These are phyloP conservation scores for Drosophila engyochracea DNA, from an alignment of 2,888 invertebrate species.

Conservation along the genomic window DNA sequence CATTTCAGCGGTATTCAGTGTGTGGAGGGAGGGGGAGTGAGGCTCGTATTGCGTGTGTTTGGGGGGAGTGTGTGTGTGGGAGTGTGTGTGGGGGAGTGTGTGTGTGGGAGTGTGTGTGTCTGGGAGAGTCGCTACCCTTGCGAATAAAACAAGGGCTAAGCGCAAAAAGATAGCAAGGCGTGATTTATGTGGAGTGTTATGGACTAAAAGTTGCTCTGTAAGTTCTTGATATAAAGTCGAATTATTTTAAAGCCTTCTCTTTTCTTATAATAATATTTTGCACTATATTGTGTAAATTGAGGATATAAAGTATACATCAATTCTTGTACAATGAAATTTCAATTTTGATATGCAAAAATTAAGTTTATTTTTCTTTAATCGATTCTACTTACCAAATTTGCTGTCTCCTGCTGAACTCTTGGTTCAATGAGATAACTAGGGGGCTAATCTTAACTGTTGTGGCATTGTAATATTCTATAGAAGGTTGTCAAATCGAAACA, in stretches of 20 bases:
- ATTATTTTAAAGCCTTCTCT: too few species aligned
- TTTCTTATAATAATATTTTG: too few species aligned
- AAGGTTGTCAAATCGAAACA: not conserved
- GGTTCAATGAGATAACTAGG: constrained; percentile 3
- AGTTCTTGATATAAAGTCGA: not conserved
- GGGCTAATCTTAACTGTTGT: not conserved
- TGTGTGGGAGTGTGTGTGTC: constrained; percentile 23
- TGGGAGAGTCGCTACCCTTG: constrained; percentile 43
- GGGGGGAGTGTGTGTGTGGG: constrained; percentile 28
- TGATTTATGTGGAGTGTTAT: not conserved
- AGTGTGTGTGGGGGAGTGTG: constrained; percentile 25
- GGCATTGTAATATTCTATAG: not conserved
- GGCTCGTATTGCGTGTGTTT: constrained; percentile 15
- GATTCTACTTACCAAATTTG: not conserved
- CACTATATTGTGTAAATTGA: too few species aligned
- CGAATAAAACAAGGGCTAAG: constrained; percentile 26
- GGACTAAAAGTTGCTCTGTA: not conserved
- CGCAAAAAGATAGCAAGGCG: constrained; percentile 2
- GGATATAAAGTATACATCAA: not conserved
- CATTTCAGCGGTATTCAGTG: constrained; percentile 41
- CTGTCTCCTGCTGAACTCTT: not conserved
- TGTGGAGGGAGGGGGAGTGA: not conserved
- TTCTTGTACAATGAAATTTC: not conserved
- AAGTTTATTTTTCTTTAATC: not conserved
- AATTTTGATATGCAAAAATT: not conserved